These are phyloP conservation scores for Spermophilus dauricus DNA, from an alignment of 2,113 vertebrate genomes.

Conservation along the genomic window DNA sequence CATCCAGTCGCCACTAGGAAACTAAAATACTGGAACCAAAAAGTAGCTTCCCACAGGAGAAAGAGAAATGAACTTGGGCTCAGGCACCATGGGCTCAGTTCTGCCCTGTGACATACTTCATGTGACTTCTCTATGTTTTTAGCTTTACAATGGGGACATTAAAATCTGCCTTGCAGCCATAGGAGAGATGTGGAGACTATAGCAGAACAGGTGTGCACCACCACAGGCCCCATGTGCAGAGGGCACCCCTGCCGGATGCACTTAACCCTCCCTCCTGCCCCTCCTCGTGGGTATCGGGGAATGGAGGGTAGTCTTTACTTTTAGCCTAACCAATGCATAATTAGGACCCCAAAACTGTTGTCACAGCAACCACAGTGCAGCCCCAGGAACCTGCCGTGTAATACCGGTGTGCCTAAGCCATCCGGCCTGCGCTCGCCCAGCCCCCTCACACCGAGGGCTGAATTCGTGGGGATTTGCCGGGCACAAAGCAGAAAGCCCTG, in stretches of 20 bases:
- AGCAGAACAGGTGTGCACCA: too few species aligned
- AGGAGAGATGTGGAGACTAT: background rate
- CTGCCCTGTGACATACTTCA: background rate
- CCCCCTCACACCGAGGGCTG: background rate
- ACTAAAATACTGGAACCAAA: background rate
- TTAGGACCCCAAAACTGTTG: conserved; percentile 65
- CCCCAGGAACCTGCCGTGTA: background rate
- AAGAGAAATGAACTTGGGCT: background rate
- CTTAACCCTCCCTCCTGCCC: background rate
- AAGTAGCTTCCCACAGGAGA: fast-evolving
- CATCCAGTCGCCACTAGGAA: background rate
- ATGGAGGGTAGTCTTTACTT: conserved; percentile 61
- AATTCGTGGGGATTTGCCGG: background rate
- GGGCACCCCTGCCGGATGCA: fast-evolving
- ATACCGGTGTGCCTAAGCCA: background rate
- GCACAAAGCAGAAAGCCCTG: background rate
- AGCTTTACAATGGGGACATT: background rate
- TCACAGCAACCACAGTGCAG: background rate
- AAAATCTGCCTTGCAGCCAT: background rate
- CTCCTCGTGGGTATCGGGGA: background rate
- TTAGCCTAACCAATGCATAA: conserved; percentile 57
- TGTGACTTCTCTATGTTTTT: background rate
- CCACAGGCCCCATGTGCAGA: background rate
- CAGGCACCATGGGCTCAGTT: background rate
- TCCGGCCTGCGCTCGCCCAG: background rate